Evolutionary conservation across 2,113 vertebrate genomes (phyloP).

Genomic region (Eidolon helvum): DNA sequence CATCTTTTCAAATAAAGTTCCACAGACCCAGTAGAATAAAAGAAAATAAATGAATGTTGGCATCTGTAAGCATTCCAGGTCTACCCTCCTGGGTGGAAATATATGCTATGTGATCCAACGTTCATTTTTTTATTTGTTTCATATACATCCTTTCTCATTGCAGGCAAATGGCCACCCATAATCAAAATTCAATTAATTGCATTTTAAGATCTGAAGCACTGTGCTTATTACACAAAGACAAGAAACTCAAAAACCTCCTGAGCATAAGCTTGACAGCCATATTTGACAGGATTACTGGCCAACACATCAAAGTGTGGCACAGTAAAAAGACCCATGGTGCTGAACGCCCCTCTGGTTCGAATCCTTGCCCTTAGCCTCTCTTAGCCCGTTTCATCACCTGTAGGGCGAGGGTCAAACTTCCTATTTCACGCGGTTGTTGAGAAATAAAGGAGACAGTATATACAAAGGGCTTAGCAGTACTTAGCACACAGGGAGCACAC

Average conservation of each 20-base stretch:
- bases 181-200: background rate
- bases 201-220: slow-evolving; percentile 19
- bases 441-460: background rate
- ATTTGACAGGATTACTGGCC: background rate
- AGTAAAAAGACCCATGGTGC: background rate
- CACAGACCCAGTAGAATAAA: background rate
- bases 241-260: background rate
- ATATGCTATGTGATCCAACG: background rate
- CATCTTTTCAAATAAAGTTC: slow-evolving; percentile 15
- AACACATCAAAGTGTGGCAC: background rate
- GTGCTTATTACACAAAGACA: background rate
- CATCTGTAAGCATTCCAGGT: background rate
- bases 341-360: background rate
- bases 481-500: background rate
- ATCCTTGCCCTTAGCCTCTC: background rate
- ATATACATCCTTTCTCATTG: background rate
- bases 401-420: background rate
- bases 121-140: slow-evolving; percentile 16
- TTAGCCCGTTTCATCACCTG: background rate
- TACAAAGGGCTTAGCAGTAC: background rate
- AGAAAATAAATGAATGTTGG: slow-evolving; percentile 13
- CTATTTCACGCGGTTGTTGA: background rate
- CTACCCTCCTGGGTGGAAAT: background rate
- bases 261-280: background rate
- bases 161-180: background rate